Base-by-base conservation (phyloP, 2,113 vertebrate genomes). In the Micromys minutus region DNA sequence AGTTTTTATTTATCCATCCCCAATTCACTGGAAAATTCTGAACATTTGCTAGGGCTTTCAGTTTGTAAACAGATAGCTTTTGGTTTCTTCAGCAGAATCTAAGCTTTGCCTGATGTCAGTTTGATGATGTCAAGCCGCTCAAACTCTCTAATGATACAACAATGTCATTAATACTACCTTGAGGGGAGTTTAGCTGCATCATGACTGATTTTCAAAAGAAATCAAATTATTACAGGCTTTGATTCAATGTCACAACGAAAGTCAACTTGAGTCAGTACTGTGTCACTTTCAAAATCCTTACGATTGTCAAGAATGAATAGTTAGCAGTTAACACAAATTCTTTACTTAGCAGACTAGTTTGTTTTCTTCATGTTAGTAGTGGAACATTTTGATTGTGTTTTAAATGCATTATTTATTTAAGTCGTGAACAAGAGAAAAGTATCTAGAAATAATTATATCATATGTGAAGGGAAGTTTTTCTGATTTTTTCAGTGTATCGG, bases 161-260 rank as follows among this genome's bases (percentile, higher is more conserved):
- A 90, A 17, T 80, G 47, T 47, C n/a, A 92, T 93, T 94, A 93
- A 91, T 95, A 85, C 61, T 93, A 50, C 77, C 47, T 77, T 72
- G 22, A 8, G 26, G 47, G 55, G 22, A 7, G 69, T 50, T 65
- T 92, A 76, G 67, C 71, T 92, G 34, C 15, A 50, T 93, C 31
- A 75, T 80, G 17, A 96, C 81, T 95, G 86, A 65, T 90, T 93
- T 96, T 95, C 83, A 92, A 89, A 94, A 63, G 26, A 92, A 87
- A n/a, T 65, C 42, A 92, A 26, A 96, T 92, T 94, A 91, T 61
- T 67, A 71, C 79, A 94, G 88, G 39, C 76, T 95, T 96, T 94
- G 77, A 87, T 95, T 95, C 83, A 94, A 59, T 69, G 42, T 94
- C 61, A 11, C 72, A 94, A 24, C 63, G 79, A 95, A 97, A 95